These are phyloP conservation scores for Hypomesus transpacificus DNA, from an alignment of 2,113 vertebrate genomes.

Conservation along the genomic window DNA sequence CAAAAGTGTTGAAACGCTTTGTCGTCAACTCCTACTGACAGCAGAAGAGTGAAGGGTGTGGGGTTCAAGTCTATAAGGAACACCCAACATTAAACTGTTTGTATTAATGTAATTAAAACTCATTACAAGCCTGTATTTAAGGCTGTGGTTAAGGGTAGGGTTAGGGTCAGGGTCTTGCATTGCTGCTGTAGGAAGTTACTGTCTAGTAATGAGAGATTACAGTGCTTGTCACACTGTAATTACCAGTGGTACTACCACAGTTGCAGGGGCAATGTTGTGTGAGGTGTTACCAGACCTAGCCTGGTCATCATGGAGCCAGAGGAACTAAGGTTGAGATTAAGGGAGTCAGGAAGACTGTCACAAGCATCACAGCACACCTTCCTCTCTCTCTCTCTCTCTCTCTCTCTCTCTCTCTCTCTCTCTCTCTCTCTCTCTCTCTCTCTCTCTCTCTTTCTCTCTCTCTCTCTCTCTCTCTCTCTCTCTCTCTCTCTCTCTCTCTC, in stretches of 20 bases:
- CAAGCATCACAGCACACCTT: too few relatives aligned
- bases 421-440: too few relatives aligned
- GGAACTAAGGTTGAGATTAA: slow-evolving; percentile 8
- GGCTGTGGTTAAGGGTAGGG: slow-evolving; percentile 63
- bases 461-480: background rate
- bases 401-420: too few relatives aligned
- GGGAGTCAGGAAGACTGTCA: background rate
- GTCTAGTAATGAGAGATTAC: slow-evolving; percentile 27
- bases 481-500: too few relatives aligned
- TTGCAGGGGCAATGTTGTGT: background rate
- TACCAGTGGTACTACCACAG: background rate
- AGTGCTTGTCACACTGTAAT: background rate
- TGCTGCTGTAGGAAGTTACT: slow-evolving; percentile 44
- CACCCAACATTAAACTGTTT: slow-evolving; percentile 53
- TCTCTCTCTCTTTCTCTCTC: background rate
- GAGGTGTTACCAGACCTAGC: background rate
- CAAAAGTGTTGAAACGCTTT: background rate
- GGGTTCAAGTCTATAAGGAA: slow-evolving; percentile 61
- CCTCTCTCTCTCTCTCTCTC: too few relatives aligned
- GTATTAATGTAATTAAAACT: slow-evolving; percentile 34
- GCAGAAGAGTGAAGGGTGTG: slow-evolving; percentile 50
- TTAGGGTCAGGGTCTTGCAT: slow-evolving; percentile 55
- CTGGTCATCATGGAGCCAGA: slow-evolving; percentile 1
- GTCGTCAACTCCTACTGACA: background rate
- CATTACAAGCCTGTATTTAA: slow-evolving; percentile 49